Evolutionary conservation across 2,888 invertebrate species (phyloP).

Genomic region (Anthoptus insignis): DNA sequence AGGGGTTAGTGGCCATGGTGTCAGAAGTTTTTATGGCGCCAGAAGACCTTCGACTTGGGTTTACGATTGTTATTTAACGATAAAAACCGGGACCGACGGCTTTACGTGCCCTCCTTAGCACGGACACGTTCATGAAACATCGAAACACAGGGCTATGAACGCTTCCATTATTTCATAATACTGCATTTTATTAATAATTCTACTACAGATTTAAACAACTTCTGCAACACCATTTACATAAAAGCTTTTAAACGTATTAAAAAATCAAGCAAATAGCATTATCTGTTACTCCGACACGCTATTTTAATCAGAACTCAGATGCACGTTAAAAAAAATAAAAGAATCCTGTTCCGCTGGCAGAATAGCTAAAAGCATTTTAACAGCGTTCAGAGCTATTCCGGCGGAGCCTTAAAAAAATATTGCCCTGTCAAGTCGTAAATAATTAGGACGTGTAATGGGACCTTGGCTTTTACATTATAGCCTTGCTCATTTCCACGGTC

Average conservation of each 20-base stretch:
- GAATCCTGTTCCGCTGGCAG: conserved; percentile 33
- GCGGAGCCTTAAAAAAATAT: conserved; percentile 38
- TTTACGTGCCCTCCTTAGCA: too few relatives aligned
- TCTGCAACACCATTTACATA: neutral
- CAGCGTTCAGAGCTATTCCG: conserved; percentile 33
- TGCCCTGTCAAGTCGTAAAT: conserved; percentile 40
- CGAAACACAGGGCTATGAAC: too few relatives aligned
- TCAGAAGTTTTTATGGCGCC: too few relatives aligned
- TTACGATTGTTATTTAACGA: too few relatives aligned
- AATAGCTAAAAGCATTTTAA: conserved; percentile 39
- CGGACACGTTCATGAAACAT: too few relatives aligned
- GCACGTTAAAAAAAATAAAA: conserved; percentile 32
- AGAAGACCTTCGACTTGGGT: too few relatives aligned
- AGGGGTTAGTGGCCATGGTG: too few relatives aligned
- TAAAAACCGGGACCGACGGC: too few relatives aligned
- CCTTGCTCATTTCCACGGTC: conserved; percentile 35
- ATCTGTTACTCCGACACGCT: conserved; percentile 34
- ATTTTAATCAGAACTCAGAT: conserved; percentile 38
- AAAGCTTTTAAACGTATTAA: conserved; percentile 34
- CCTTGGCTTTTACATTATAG: conserved; percentile 38
- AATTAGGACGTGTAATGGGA: conserved; percentile 39
- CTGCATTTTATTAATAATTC: neutral
- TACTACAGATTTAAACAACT: neutral
- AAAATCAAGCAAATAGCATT: conserved; percentile 36
- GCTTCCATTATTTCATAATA: too few relatives aligned